Percentiles rank a stretch among this genome's conserved stretches.
Conservation (phyloP, 2,888 invertebrate species). For the Sisyra nigra region DNA sequence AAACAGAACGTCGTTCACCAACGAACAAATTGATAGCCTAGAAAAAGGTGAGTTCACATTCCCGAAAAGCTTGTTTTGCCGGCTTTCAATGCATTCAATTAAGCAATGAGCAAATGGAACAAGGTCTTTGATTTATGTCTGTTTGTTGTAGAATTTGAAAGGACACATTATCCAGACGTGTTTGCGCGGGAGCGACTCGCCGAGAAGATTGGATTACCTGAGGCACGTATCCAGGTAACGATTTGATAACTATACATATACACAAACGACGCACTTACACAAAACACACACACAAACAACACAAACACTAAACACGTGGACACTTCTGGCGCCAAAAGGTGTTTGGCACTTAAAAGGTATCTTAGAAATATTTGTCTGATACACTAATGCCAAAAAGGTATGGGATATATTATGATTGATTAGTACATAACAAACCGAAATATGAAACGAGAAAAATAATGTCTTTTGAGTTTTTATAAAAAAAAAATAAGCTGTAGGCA, state of each 20-base stretch:
- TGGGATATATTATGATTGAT: no score
- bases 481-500: no score
- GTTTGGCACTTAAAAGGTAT: no score
- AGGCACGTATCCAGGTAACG: conserved; percentile 98
- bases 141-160: conserved; percentile 72
- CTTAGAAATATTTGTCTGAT: no score
- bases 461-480: no score
- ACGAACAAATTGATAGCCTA: conserved; percentile 95
- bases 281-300: conserved; percentile 3
- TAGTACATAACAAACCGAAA: no score
- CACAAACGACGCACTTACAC: neutral
- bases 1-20: conserved; percentile 95
- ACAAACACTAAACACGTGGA: conserved; percentile 2
- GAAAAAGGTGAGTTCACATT: conserved; percentile 76
- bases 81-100: neutral
- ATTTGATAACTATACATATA: conserved; percentile 15
- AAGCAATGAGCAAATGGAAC: no score
- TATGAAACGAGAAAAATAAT: no score
- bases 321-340: no score
- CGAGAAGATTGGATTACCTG: conserved; percentile 94
- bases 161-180: conserved; percentile 95
- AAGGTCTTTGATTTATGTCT: conserved; percentile 11
- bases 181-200: conserved; percentile 92
- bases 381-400: no score
- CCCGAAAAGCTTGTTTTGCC: neutral